Evolutionary conservation across 64 coral and sea anemone species (phyloP), one percentile per base, ranked within the genome.

Genomic region (Acropora tenuis): DNA sequence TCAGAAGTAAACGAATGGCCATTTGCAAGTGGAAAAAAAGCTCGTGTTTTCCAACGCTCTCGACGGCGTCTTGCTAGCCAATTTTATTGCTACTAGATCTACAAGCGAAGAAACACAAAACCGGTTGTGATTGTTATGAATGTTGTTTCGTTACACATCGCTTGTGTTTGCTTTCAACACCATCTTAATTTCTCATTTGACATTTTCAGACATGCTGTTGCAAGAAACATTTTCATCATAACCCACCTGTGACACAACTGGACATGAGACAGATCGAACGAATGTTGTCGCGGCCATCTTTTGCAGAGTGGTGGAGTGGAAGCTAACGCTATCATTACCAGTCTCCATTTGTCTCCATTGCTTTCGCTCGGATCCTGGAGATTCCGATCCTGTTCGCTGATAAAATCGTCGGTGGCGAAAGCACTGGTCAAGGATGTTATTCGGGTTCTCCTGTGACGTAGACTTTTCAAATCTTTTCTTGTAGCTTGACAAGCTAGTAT

Each of bases 231-330:
- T 17, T 88, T 53, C 3, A 30, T 2, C 47, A 8, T 75, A 2
- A 18, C 75, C 74, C 57, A 77, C 86, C 88, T 90, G 57, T 13
- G 88, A 80, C 30, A 92, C 44, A 6, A 87, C 83, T 48, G 91
- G 91, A 45, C 91, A 92, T 4, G 91, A 92, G 3, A 50, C 1
- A 1, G 82, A 85, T 11, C 82, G 82, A 15, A 71, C 61, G 49
- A 20, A 49, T 6, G 46, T 85, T 71, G 61, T 7, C 46, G 65
- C 17, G 44, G 47, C 44, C 4, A 19, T 72, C 18, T 9, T 46
- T 12, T 43, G 3, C 44, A 47, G n/a, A 2, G 61, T 8, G 8
- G 82, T 47, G 43, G 82, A 71, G 47, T 48, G 61, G 15, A 71
- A 85, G 50, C 65, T 9, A 85, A 71, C 9, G 47, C 44, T 46